Evolutionary conservation across 2,888 invertebrate genomes (phyloP), one percentile per base, ranked within the genome.

Genomic region (Spisula solida): DNA sequence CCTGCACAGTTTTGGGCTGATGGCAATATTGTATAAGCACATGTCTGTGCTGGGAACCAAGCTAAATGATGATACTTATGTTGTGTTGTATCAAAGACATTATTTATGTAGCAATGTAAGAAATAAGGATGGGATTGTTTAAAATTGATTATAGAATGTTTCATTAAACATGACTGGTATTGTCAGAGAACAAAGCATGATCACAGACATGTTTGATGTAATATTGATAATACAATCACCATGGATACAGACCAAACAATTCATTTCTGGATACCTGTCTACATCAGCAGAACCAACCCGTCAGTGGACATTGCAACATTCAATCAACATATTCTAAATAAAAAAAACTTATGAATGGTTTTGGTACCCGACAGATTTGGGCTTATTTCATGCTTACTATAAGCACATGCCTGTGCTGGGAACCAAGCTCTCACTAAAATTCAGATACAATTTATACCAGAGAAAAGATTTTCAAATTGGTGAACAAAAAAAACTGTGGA

Each of bases 351-450:
- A 10, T 25, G 25, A 29, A 29, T 29, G n/a, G 29, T 2, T 25
- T 29, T 66, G 66, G 18, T 25, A 8, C 66, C 66, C 25, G 66
- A 66, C 66, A 29, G 66, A 51, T 86, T 0, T 86, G 86, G 4
- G 70, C 51, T 86, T n/a, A 31, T 81, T 20, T 48, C 6, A 14
- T 25, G 12, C 5, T 16, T 31, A 16, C n/a, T 55, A 70, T n/a
- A 82, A 86, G 86, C 47, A 47, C 47, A 47, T 47, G 81, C 56
- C 51, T 86, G 81, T 60, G 86, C 81, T 78, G 31, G 78, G 78
- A 78, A 29, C 29, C 66, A 75, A 83, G n/a, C 31, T 31, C 2
- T 47, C 47, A 47, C 5, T 47, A 12, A 47, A 47, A 47, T 12
- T 47, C 12, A 12, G 47, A 47, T 8, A n/a, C n/a, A n/a, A n/a